Conservation (phyloP, 1,140 invertebrate genomes). For the Drosophila repleta region DNA sequence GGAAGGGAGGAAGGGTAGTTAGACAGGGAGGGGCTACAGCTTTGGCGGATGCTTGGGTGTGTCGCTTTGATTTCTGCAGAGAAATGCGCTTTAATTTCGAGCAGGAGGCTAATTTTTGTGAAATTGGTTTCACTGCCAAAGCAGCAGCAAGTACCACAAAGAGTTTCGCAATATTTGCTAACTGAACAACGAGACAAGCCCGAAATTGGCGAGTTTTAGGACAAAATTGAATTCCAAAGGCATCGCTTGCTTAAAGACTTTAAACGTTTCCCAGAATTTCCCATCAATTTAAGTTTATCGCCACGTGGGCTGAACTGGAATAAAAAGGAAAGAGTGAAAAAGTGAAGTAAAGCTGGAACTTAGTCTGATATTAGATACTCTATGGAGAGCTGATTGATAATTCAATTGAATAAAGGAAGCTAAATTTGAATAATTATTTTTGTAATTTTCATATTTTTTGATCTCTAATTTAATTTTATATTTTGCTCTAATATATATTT, state of each 20-base stretch:
- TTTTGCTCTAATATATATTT: too few relatives aligned
- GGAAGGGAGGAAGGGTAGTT: background rate
- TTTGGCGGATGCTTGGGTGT: conserved; percentile 16
- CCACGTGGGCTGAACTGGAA: conserved; percentile 18
- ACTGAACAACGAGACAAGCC: background rate
- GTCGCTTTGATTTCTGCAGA: conserved; percentile 63
- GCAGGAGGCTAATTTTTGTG: conserved; percentile 68
- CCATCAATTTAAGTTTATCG: conserved; percentile 74
- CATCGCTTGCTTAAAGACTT: conserved; percentile 22
- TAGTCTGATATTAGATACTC: background rate
- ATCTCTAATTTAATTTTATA: too few relatives aligned
- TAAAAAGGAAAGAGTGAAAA: too few relatives aligned
- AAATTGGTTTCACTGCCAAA: conserved; percentile 57
- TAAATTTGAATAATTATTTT: too few relatives aligned
- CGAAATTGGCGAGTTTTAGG: conserved; percentile 1
- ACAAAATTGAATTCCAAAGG: background rate
- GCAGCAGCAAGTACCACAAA: conserved; percentile 1
- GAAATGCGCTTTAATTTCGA: conserved; percentile 61
- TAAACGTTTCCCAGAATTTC: conserved; percentile 20
- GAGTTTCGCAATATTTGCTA: conserved; percentile 9
- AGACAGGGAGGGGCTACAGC: background rate
- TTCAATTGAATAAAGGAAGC: too few relatives aligned
- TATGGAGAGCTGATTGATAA: too few relatives aligned
- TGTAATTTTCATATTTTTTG: background rate
- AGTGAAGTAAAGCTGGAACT: too few relatives aligned